Percentiles rank a stretch among this genome's conserved stretches.
phyloP scores from a whole-genome alignment of 2,797 vertebrate genomes.

The Thaleichthys pacificus region DNA sequence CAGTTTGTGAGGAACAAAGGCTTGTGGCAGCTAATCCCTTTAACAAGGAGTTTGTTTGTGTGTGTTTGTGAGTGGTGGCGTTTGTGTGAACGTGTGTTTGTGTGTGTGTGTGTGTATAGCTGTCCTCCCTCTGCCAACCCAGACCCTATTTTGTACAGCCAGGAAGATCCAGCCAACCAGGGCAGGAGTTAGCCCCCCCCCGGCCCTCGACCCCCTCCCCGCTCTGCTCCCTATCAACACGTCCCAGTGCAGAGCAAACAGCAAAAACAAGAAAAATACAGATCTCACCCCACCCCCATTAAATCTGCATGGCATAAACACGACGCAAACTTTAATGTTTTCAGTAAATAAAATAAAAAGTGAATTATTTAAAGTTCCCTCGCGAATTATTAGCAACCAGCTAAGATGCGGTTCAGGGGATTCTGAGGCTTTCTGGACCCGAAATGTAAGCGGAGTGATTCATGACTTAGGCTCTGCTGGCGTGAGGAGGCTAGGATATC shows the following conservation, averaged over 20 bases:
- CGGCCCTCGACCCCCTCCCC: too few species aligned
- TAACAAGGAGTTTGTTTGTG: conserved; percentile 17
- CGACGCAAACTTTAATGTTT: neutral
- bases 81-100: neutral
- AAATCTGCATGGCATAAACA: neutral
- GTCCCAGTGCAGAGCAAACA: neutral
- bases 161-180: too few species aligned
- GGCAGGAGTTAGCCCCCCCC: too few species aligned
- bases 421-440: too few species aligned
- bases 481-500: too few species aligned
- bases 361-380: neutral
- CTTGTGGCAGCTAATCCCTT: neutral
- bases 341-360: neutral
- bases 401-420: too few species aligned
- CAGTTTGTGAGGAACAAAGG: conserved; percentile 28
- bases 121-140: too few species aligned
- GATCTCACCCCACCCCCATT: too few species aligned
- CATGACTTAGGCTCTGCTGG: too few species aligned
- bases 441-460: too few species aligned
- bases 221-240: neutral
- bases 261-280: neutral
- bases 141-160: neutral
- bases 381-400: too few species aligned
- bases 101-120: neutral
- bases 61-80: conserved; percentile 5